These are phyloP conservation scores for Monopterus albus DNA, from an alignment of 2,113 vertebrate genomes.

Conservation along the genomic window DNA sequence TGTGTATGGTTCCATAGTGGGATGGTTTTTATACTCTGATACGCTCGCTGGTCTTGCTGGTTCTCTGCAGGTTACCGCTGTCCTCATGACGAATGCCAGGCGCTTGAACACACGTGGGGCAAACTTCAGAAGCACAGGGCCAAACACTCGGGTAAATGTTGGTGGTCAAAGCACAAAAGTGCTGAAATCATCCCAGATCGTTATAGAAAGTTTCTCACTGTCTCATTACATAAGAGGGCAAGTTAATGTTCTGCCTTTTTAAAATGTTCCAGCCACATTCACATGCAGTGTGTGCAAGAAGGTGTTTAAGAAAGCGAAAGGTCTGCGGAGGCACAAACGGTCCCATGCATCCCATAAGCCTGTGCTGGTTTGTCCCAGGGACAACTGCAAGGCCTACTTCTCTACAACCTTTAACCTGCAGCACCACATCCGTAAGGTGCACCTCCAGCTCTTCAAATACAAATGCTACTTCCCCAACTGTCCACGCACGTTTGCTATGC, in stretches of 20 bases:
- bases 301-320: constrained; percentile 62
- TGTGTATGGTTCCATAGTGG: not conserved
- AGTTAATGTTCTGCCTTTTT: not conserved
- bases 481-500: constrained; percentile 81
- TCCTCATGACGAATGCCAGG: constrained; percentile 66
- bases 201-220: too few species aligned
- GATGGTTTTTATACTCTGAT: not conserved
- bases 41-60: not conserved
- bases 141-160: constrained; percentile 77
- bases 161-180: not conserved
- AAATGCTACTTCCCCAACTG: constrained; percentile 81
- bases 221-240: not conserved
- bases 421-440: constrained; percentile 85
- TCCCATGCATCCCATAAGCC: constrained; percentile 77
- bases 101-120: constrained; percentile 74
- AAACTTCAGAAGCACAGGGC: constrained; percentile 76
- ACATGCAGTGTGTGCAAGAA: constrained; percentile 79
- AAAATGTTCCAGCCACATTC: constrained; percentile 49
- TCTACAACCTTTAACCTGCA: constrained; percentile 86
- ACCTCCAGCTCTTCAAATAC: constrained; percentile 81
- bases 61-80: constrained; percentile 80
- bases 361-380: constrained; percentile 77
- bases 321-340: constrained; percentile 78
- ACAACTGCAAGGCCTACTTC: constrained; percentile 81
- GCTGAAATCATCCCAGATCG: not conserved